phyloP scores from a whole-genome alignment of 2,797 vertebrate genomes.

The Spheniscus humboldti region DNA sequence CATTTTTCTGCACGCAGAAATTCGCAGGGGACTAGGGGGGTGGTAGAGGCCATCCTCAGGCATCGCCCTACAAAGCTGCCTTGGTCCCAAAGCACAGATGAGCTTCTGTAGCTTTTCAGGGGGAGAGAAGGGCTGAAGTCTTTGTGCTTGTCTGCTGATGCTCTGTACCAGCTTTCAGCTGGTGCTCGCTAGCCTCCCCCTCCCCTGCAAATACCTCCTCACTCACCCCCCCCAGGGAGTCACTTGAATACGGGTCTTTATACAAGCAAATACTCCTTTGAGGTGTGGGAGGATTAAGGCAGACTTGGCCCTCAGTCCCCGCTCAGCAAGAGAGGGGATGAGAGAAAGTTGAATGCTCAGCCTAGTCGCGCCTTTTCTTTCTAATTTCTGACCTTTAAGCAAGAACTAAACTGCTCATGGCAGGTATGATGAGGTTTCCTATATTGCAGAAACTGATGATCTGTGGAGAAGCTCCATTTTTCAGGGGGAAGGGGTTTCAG shows the following conservation, averaged over 20 bases:
- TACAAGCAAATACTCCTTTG: background rate
- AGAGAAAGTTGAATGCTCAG: background rate
- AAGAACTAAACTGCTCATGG: background rate
- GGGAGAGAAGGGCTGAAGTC: background rate
- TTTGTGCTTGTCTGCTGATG: background rate
- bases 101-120: background rate
- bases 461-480: background rate
- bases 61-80: background rate
- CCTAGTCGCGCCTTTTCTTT: background rate
- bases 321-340: background rate
- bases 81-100: background rate
- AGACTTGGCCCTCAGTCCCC: background rate
- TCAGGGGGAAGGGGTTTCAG: background rate
- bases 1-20: background rate
- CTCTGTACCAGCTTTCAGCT: background rate
- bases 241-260: background rate
- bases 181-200: background rate
- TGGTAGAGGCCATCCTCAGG: background rate
- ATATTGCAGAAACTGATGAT: background rate
- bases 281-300: background rate
- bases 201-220: background rate
- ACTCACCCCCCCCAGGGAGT: background rate
- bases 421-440: background rate
- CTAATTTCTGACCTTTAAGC: background rate
- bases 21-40: background rate